Percentiles rank a stretch among this genome's conserved stretches.
Evolutionary conservation across 2,113 vertebrate species (phyloP).

Genomic region (Microcebus ravelobensis): DNA sequence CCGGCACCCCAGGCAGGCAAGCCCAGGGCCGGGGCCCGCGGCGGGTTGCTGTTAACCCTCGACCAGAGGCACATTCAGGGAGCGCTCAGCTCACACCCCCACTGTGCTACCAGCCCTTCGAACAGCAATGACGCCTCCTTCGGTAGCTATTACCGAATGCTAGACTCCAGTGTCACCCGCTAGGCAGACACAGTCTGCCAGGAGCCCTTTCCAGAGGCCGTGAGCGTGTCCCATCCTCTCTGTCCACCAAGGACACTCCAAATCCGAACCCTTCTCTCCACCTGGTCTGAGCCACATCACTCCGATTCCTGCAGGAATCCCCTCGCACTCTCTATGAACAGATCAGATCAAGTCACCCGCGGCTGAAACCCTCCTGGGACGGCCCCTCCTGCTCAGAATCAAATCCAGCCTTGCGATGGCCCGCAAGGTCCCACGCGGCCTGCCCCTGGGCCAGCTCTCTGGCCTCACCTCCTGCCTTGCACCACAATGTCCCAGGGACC

Average conservation of each 20-base stretch:
- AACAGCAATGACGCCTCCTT: fast-evolving
- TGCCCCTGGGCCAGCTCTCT: background rate
- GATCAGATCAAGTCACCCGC: background rate
- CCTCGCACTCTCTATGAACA: background rate
- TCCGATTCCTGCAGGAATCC: background rate
- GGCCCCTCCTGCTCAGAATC: background rate
- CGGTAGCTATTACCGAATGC: background rate
- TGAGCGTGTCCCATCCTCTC: background rate
- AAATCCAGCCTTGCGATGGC: background rate
- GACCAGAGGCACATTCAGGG: no score
- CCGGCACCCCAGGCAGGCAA: background rate
- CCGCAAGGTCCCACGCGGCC: background rate
- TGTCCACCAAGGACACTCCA: no score
- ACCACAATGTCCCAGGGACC: fast-evolving
- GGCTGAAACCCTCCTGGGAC: background rate
- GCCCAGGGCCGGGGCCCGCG: background rate
- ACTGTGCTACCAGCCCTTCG: fast-evolving
- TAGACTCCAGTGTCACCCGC: background rate
- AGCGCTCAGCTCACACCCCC: fast-evolving
- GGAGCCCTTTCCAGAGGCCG: background rate
- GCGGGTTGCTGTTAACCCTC: fast-evolving
- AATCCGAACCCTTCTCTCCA: background rate
- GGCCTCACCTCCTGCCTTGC: no score
- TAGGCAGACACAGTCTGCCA: background rate
- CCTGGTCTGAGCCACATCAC: background rate